Conservation (phyloP, 2,113 vertebrate species). For the Desmodus rotundus region DNA sequence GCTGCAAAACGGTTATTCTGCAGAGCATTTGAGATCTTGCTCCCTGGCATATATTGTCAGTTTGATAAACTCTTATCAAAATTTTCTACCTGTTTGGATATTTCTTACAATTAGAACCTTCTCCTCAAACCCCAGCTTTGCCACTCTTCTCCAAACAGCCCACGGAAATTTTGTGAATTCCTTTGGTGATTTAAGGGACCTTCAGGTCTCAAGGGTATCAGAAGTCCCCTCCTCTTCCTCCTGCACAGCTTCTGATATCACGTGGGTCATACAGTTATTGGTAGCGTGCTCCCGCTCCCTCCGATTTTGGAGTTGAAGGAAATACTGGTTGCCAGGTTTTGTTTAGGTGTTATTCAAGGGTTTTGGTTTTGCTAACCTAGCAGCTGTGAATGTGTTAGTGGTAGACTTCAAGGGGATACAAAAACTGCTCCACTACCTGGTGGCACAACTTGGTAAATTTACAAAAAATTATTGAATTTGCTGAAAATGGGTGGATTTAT, state of each 20-base stretch:
- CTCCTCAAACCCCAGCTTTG: background rate
- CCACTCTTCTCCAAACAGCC: background rate
- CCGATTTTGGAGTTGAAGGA: background rate
- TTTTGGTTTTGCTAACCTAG: background rate
- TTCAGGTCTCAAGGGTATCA: background rate
- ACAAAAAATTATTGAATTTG: background rate
- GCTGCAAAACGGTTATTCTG: background rate
- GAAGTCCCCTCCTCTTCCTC: background rate
- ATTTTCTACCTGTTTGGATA: background rate
- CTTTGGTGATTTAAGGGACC: background rate
- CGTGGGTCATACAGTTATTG: background rate
- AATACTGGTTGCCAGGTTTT: background rate
- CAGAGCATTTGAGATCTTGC: background rate
- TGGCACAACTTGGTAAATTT: background rate
- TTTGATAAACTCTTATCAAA: background rate
- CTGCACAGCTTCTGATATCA: background rate
- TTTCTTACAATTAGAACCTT: background rate
- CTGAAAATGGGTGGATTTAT: background rate
- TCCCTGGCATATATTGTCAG: background rate
- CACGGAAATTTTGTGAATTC: background rate
- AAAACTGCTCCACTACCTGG: background rate
- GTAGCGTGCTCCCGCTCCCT: background rate
- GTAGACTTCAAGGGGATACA: background rate
- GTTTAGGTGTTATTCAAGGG: background rate
- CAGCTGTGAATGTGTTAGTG: background rate